Evolutionary conservation across 2,888 invertebrate genomes (phyloP).

Genomic region (Lasioglossum morio): DNA sequence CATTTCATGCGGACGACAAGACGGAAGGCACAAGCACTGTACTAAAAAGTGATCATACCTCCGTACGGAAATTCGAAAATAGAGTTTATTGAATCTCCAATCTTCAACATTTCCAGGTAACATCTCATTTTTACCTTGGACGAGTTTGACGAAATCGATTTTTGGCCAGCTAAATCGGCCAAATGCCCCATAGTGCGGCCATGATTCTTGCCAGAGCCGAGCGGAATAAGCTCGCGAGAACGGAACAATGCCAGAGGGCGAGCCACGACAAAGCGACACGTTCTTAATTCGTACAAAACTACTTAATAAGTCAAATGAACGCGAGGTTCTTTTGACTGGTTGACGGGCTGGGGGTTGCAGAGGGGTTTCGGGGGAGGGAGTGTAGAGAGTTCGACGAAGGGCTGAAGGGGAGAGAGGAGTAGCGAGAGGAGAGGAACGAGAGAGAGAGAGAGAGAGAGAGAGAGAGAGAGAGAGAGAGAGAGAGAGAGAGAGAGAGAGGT

Average conservation of each 20-base stretch:
- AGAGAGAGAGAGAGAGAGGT: slow-evolving; percentile 20
- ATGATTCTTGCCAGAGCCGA: slow-evolving; percentile 28
- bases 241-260: slow-evolving; percentile 43
- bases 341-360: slow-evolving; percentile 28
- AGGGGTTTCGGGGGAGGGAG: slow-evolving; percentile 10
- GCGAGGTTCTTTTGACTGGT: slow-evolving; percentile 71
- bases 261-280: slow-evolving; percentile 63
- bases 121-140: too few species aligned
- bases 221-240: slow-evolving; percentile 48
- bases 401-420: slow-evolving; percentile 17
- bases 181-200: neutral
- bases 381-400: slow-evolving; percentile 41
- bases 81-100: too few species aligned
- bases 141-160: too few species aligned
- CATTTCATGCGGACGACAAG: too few species aligned
- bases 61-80: too few species aligned
- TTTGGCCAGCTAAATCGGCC: too few species aligned
- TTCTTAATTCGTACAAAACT: slow-evolving; percentile 75
- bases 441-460: slow-evolving; percentile 14
- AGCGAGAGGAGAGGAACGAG: slow-evolving; percentile 13
- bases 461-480: neutral
- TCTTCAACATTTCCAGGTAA: too few species aligned
- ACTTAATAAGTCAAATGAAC: slow-evolving; percentile 77
- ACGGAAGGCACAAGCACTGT: too few species aligned
- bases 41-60: too few species aligned